Evolutionary conservation across 2,888 invertebrate species (phyloP).

Genomic region (Opisthograptis luteolata): DNA sequence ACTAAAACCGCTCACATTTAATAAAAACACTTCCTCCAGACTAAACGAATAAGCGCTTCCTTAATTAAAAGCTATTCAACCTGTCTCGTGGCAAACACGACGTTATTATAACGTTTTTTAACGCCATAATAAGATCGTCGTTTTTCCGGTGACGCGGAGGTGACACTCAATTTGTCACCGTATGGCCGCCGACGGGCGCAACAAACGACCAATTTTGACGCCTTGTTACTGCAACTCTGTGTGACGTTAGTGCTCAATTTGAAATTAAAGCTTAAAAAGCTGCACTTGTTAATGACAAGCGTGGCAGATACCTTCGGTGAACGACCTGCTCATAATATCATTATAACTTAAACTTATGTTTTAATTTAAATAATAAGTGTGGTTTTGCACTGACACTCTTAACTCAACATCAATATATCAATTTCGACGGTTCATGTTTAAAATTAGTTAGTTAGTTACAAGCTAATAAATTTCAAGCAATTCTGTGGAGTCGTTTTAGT

Average conservation of each 20-base stretch:
- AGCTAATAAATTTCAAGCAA: no score
- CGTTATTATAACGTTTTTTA: slow-evolving; percentile 57
- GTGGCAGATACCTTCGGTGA: no score
- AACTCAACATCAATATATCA: no score
- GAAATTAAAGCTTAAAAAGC: not conserved
- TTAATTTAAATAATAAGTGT: no score
- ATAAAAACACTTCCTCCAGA: slow-evolving; percentile 12
- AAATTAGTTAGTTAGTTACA: no score
- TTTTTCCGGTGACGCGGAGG: slow-evolving; percentile 44
- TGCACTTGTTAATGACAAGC: not conserved
- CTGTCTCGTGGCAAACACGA: slow-evolving; percentile 38
- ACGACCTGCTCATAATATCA: no score
- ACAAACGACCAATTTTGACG: slow-evolving; percentile 27
- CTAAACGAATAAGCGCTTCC: slow-evolving; percentile 36
- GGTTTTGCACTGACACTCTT: no score
- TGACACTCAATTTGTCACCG: slow-evolving; percentile 71
- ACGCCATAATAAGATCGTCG: slow-evolving; percentile 55
- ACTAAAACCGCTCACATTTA: not conserved
- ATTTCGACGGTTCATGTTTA: no score
- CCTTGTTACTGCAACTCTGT: slow-evolving; percentile 16
- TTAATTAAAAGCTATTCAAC: slow-evolving; percentile 46
- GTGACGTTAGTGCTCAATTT: slow-evolving; percentile 6
- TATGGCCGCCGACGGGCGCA: slow-evolving; percentile 16
- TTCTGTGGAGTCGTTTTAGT: no score
- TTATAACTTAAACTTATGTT: no score